Evolutionary conservation across 1,140 invertebrate genomes (phyloP), one percentile per base, ranked within the genome.

Genomic region (Bombyx mandarina): DNA sequence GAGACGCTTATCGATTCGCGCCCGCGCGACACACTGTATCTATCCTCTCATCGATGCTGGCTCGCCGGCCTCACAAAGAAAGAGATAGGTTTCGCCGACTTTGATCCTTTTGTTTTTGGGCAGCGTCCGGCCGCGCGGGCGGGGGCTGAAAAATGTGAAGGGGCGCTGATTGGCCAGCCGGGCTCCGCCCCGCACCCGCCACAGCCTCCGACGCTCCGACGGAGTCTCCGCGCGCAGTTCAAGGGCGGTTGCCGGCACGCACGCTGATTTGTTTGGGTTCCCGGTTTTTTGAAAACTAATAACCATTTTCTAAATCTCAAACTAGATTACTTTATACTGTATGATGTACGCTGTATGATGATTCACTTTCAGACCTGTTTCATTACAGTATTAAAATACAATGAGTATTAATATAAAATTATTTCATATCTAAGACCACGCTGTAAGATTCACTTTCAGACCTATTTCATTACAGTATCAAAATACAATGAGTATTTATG

Each of bases 31-130:
- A 83, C 76, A 80, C 76, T 77, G 81, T 86, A 84, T 86, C 81
- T 84, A 79, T 84, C 79, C 78, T 86, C 82, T 84, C 82, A 82
- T 82, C 79, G 81, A 83, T 79, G 80, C 83, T 73, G 81, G 81
- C 65, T 80, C 61, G 77, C 75, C 65, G 78, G 77, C 81, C 81
- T 71, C 81, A 86, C 83, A 86, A 84, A 86, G 83, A 86, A 86
- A 86, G 81, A 86, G 83, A 86, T 86, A 86, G 83, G 83, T 86
- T 86, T 84, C 83, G 79, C 77, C 77, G 79, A 82, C 79, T 86
- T 84, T 84, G 82, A 86, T 84, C 81, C 82, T 86, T 86, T 86
- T 86, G 82, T 86, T 86, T 86, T 86, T 86, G 82, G 82, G 82
- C 79, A 84, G 79, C 79, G 82, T 84, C 81, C 79, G 77, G 85